These are phyloP conservation scores for Cinclus cinclus DNA, from an alignment of 2,113 vertebrate genomes.

Conservation along the genomic window DNA sequence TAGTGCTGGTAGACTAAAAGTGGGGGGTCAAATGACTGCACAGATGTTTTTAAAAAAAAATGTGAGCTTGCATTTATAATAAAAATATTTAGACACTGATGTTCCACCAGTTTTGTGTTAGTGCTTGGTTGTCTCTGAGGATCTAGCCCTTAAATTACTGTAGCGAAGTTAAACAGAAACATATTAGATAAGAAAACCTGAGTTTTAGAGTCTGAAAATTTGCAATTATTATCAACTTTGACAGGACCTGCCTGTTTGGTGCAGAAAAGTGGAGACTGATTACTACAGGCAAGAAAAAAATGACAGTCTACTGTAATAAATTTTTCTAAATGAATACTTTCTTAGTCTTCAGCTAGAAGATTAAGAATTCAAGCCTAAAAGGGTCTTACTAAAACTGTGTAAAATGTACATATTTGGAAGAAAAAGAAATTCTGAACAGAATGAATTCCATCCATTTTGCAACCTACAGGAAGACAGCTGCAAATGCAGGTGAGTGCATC, in stretches of 20 bases:
- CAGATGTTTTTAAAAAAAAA: background rate
- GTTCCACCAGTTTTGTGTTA: background rate
- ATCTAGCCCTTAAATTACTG: conserved; percentile 3
- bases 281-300: background rate
- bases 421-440: background rate
- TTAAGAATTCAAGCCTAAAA: background rate
- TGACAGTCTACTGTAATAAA: background rate
- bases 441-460: background rate
- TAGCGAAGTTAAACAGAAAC: conserved; percentile 19
- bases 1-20: background rate
- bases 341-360: background rate
- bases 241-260: background rate
- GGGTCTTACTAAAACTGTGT: background rate
- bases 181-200: background rate
- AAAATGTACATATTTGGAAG: background rate
- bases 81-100: conserved; percentile 6
- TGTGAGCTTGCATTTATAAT: background rate
- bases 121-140: conserved; percentile 28
- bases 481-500: background rate
- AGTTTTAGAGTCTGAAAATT: background rate
- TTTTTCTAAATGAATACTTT: background rate
- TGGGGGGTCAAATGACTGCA: background rate
- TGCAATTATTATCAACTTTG: background rate
- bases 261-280: background rate
- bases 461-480: background rate